Percentiles rank a stretch among this genome's conserved stretches.
Evolutionary conservation across 2,113 vertebrate genomes (phyloP).

Genomic region (Meles meles): DNA sequence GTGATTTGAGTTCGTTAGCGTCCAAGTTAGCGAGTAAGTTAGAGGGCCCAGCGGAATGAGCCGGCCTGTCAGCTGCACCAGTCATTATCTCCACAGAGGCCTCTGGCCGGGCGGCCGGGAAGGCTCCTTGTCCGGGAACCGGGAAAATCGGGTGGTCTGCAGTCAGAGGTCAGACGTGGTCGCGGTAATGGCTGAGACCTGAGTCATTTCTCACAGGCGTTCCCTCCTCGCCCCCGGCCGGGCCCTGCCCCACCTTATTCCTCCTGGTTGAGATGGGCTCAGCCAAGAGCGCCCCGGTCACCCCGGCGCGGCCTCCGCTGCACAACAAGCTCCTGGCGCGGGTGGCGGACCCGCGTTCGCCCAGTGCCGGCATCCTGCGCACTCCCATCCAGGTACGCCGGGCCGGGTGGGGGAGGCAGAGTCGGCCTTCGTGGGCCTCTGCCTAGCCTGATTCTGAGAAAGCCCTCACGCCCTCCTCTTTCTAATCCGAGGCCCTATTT

Average conservation of each 20-base stretch:
- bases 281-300: conserved; percentile 83
- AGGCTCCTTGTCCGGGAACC: neutral
- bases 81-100: neutral
- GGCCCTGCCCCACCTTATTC: neutral
- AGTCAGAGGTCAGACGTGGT: neutral
- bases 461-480: neutral
- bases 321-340: conserved; percentile 76
- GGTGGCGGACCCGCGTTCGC: conserved; percentile 91
- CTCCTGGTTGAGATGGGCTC: conserved; percentile 85
- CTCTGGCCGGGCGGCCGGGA: neutral
- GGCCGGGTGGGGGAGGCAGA: neutral
- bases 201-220: conserved; percentile 32
- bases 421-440: neutral
- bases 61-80: neutral
- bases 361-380: conserved; percentile 85
- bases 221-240: neutral
- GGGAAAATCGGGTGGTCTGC: neutral
- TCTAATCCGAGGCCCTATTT: neutral
- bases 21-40: neutral
- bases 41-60: neutral
- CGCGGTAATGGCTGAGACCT: neutral
- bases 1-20: neutral
- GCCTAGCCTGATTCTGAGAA: neutral
- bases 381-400: conserved; percentile 87
- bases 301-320: conserved; percentile 75